phyloP scores from a whole-genome alignment of 1,140 invertebrate genomes.

The Zaprionus taronus region DNA sequence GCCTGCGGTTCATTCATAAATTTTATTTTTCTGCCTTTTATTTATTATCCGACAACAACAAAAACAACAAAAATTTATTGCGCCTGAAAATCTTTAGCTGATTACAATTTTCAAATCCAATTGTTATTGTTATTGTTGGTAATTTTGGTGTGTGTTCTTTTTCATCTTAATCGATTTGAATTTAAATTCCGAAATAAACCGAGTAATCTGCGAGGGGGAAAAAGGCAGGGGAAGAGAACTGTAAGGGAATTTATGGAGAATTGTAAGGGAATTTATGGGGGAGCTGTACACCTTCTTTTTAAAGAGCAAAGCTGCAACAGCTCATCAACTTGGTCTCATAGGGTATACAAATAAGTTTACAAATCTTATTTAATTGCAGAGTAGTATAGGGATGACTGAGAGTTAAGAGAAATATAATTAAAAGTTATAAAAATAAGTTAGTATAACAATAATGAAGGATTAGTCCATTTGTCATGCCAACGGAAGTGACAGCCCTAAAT shows the following conservation, averaged over 20 bases:
- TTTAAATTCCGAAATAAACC: not conserved
- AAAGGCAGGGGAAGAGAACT: not conserved
- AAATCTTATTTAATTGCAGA: too few relatives aligned
- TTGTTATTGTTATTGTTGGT: conserved; percentile 2
- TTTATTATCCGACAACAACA: conserved; percentile 2
- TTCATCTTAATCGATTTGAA: not conserved
- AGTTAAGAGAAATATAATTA: too few relatives aligned
- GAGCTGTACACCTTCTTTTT: too few relatives aligned
- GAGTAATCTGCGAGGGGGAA: not conserved
- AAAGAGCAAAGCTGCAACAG: too few relatives aligned
- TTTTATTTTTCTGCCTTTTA: conserved; percentile 52
- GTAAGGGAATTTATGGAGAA: not conserved
- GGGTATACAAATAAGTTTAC: too few relatives aligned
- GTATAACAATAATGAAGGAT: too few relatives aligned
- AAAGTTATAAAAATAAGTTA: too few relatives aligned
- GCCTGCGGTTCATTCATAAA: conserved; percentile 68
- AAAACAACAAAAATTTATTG: conserved; percentile 1
- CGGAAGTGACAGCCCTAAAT: too few relatives aligned
- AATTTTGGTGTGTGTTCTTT: not conserved
- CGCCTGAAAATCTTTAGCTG: not conserved
- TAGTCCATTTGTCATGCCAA: too few relatives aligned
- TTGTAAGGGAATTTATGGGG: too few relatives aligned
- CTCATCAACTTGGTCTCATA: too few relatives aligned
- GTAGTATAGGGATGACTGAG: too few relatives aligned
- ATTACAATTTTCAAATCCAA: not conserved